These are phyloP conservation scores for Anomalospiza imberbis DNA, from an alignment of 2,797 vertebrate species.

Conservation along the genomic window DNA sequence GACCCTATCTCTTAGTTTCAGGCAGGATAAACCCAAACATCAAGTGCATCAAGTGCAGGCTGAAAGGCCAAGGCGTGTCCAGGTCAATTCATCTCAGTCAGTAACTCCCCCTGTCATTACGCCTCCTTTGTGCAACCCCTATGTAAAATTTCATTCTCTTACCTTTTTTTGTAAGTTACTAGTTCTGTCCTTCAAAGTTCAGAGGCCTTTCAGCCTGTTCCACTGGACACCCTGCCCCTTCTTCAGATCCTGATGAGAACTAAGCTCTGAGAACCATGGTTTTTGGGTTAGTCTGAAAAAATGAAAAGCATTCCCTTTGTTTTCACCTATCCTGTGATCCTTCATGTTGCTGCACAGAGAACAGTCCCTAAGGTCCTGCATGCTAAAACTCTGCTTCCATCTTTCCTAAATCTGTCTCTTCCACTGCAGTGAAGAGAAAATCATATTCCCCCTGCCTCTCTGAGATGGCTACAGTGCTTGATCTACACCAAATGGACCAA, in stretches of 20 bases:
- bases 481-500: not conserved
- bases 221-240: not conserved
- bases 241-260: not conserved
- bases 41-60: not conserved
- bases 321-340: not conserved
- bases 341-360: not conserved
- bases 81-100: not conserved
- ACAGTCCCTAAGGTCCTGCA: not conserved
- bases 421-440: not conserved
- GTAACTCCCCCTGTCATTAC: not conserved
- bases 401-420: not conserved
- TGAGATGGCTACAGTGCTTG: not conserved
- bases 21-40: not conserved
- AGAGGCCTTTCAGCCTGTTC: not conserved
- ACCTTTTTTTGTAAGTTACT: not conserved
- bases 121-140: not conserved
- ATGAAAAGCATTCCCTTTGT: not conserved
- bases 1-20: not conserved
- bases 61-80: not conserved
- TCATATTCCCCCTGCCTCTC: not conserved
- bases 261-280: not conserved
- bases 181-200: not conserved
- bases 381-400: not conserved
- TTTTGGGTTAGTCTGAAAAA: not conserved
- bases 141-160: not conserved